phyloP scores from a whole-genome alignment of 64 coral and sea anemone species.

The Stylophora pistillata region DNA sequence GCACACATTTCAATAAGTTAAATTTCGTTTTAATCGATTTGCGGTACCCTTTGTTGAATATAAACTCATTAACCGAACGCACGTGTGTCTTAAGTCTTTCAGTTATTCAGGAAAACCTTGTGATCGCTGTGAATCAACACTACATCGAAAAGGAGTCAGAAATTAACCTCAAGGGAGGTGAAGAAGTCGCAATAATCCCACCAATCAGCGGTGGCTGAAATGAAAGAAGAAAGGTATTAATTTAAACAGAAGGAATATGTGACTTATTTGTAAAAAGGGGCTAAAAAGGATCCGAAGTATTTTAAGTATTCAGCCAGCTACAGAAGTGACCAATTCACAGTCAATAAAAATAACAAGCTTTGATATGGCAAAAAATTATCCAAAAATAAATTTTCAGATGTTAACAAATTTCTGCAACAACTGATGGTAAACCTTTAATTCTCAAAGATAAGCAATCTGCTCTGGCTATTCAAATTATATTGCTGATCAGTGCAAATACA shows the following conservation, averaged over 20 bases:
- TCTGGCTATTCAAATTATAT: not conserved
- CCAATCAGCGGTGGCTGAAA: slow-evolving; percentile 74
- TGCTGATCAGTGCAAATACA: not conserved
- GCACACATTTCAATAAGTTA: not conserved
- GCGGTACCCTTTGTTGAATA: not conserved
- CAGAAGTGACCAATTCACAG: no score
- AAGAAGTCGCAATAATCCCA: slow-evolving; percentile 75
- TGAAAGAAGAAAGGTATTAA: slow-evolving; percentile 38
- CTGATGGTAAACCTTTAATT: not conserved
- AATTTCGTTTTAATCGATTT: not conserved
- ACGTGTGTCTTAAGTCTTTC: slow-evolving; percentile 36
- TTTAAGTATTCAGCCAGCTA: no score
- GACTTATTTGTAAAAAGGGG: no score
- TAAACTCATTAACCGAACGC: not conserved
- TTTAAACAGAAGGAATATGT: not conserved
- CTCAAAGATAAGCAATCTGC: not conserved
- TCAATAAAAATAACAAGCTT: no score
- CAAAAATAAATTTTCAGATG: no score
- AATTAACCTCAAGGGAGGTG: slow-evolving; percentile 42
- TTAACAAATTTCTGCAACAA: not conserved
- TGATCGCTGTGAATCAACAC: slow-evolving; percentile 71
- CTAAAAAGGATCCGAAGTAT: no score
- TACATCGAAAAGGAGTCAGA: slow-evolving; percentile 47
- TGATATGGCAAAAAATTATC: no score
- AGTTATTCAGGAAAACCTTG: slow-evolving; percentile 53